Conservation (phyloP, 1,140 invertebrate genomes). For the Drosophila funebris region DNA sequence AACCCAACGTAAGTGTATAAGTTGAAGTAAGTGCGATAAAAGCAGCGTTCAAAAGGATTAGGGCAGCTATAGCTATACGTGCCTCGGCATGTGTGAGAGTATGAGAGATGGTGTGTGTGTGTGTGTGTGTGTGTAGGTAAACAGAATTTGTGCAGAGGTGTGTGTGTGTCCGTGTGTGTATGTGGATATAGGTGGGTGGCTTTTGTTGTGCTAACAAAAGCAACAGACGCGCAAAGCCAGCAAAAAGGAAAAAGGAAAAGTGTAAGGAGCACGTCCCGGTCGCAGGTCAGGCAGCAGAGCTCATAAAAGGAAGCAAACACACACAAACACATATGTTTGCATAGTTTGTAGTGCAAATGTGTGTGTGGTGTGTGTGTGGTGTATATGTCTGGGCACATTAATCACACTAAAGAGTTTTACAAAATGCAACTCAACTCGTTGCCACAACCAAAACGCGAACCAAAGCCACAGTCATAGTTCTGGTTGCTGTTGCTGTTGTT, state of each 20-base stretch:
- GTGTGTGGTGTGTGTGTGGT: constrained; percentile 33
- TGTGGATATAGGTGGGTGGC: constrained; percentile 48
- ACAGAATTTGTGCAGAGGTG: constrained; percentile 53
- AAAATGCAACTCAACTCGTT: constrained; percentile 70
- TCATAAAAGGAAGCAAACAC: constrained; percentile 70
- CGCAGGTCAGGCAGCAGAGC: constrained; percentile 65
- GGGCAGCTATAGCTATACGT: constrained; percentile 45
- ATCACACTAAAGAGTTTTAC: constrained; percentile 81
- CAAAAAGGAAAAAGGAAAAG: constrained; percentile 69
- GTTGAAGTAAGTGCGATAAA: constrained; percentile 71
- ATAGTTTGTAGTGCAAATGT: constrained; percentile 23
- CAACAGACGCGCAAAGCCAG: constrained; percentile 40
- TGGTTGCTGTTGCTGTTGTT: constrained; percentile 10
- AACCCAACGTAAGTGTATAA: constrained; percentile 39
- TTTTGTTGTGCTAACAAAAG: constrained; percentile 77
- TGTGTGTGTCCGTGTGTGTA: too few relatives aligned
- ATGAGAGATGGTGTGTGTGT: neutral
- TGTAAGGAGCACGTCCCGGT: constrained; percentile 78
- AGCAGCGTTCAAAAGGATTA: constrained; percentile 77
- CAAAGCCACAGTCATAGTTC: constrained; percentile 28
- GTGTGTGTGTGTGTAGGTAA: constrained; percentile 43
- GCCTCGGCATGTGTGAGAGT: neutral
- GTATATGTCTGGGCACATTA: constrained; percentile 67
- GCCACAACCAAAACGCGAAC: constrained; percentile 26
- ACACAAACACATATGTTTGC: constrained; percentile 38